Evolutionary conservation across 2,113 vertebrate genomes (phyloP), one percentile per base, ranked within the genome.

Genomic region (Colistium nudipinnis): DNA sequence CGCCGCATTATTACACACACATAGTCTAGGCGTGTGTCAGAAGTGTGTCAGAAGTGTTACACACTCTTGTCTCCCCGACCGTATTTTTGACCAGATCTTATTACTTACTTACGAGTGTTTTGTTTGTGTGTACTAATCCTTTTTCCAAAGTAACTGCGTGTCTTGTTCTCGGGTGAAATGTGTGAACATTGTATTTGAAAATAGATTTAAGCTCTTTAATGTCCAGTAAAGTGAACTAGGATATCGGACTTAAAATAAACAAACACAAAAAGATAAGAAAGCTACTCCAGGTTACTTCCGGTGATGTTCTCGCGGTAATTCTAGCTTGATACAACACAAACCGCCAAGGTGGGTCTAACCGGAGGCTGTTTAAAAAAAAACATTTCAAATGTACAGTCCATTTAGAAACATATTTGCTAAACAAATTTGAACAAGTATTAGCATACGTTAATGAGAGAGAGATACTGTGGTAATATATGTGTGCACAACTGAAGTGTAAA

Each of bases 241-340:
- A 10, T 5, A 31, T 16, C 14, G n/a, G 7, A n/a, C n/a, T 27
- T 4, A 8, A 11, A 11, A 41, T 36, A 11, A 7, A 43, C 7
- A 45, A 20, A n/a, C 12, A 41, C n/a, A 2, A 36, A 36, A 6
- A 33, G n/a, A 8, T 20, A n/a, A 13, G 25, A 28, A 35, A 53
- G 54, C 6, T 10, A 38, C 17, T 10, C 54, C 3, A 31, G 12
- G 1, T 25, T 31, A 39, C 48, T 68, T 68, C 73, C 64, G 64
- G 56, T 68, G 4, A 13, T 7, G 3, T n/a, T 53, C 12, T 7
- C 2, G 28, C 4, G 30, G 1, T 38, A 7, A 47, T 24, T 19
- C 14, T 8, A 30, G 4, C 24, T 67, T 61, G 39, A 25, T 1
- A 1, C 24, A 61, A 44, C 28, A 57, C 16, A 2, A 17, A 22